Evolutionary conservation across 2,888 invertebrate genomes (phyloP).

Genomic region (Bedellia somnulentella): DNA sequence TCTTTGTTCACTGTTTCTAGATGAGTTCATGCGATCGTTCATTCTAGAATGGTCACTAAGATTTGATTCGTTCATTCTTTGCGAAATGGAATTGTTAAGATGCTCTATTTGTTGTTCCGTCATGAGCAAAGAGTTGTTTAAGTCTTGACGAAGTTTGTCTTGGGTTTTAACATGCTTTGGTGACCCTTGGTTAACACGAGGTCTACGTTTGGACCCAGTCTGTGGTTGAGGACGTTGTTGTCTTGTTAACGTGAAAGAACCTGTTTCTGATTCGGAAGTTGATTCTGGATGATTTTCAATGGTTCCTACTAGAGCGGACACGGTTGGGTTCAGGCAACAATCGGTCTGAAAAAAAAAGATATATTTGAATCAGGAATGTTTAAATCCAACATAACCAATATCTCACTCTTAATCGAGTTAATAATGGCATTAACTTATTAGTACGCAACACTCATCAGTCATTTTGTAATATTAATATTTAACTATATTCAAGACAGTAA

Average conservation of each 20-base stretch:
- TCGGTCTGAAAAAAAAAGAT: constrained; percentile 31
- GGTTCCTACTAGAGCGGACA: constrained; percentile 48
- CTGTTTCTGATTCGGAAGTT: constrained; percentile 49
- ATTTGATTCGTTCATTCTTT: constrained; percentile 16
- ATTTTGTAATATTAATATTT: too few relatives aligned
- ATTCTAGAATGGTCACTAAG: constrained; percentile 8
- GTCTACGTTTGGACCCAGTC: constrained; percentile 35
- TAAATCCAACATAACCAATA: too few relatives aligned
- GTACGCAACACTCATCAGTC: too few relatives aligned
- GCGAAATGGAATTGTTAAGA: constrained; percentile 20
- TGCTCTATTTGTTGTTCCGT: constrained; percentile 26
- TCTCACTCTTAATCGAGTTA: too few relatives aligned
- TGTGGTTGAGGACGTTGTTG: constrained; percentile 48
- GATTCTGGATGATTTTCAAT: constrained; percentile 53
- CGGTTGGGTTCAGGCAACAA: constrained; percentile 44
- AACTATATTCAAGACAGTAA: too few relatives aligned
- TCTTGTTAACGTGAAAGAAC: constrained; percentile 43
- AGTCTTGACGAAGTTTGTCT: constrained; percentile 27
- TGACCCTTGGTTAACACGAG: constrained; percentile 17
- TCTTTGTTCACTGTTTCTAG: constrained; percentile 8
- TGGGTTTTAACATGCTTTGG: constrained; percentile 34
- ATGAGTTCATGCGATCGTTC: constrained; percentile 18
- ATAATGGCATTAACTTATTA: too few relatives aligned
- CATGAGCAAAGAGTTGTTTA: constrained; percentile 19
- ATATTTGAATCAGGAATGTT: too few relatives aligned